These are phyloP conservation scores for Sphyrna mokarran DNA, from an alignment of 2,113 vertebrate genomes.

Conservation along the genomic window DNA sequence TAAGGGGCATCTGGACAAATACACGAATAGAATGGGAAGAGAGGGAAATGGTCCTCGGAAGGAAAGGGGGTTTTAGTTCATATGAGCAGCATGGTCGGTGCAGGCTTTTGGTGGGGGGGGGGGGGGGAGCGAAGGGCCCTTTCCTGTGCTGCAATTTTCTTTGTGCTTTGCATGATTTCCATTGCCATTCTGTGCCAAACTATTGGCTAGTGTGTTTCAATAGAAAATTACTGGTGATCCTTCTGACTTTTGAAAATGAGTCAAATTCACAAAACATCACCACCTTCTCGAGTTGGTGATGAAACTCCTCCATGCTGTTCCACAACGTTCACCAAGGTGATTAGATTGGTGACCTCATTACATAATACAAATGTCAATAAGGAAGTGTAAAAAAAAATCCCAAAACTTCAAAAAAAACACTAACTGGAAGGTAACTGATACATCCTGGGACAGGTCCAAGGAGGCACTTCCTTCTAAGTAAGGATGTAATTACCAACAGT, in stretches of 20 bases:
- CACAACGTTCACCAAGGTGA: background rate
- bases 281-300: background rate
- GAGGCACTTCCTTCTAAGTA: background rate
- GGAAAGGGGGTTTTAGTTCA: too few relatives aligned
- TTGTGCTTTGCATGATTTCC: too few relatives aligned
- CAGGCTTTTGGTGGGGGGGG: too few relatives aligned
- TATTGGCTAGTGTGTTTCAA: background rate
- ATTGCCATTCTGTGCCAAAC: background rate
- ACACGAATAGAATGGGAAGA: too few relatives aligned
- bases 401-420: background rate
- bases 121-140: too few relatives aligned
- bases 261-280: background rate
- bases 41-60: too few relatives aligned
- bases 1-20: too few relatives aligned
- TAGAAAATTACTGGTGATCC: background rate
- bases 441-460: background rate
- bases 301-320: background rate
- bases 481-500: conserved; percentile 4
- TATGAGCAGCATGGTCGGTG: too few relatives aligned
- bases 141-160: too few relatives aligned
- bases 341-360: background rate
- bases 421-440: background rate
- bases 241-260: background rate
- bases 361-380: background rate
- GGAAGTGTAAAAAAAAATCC: background rate